phyloP scores from a whole-genome alignment of 1,140 invertebrate species.

The Potamilus streckersoni region DNA sequence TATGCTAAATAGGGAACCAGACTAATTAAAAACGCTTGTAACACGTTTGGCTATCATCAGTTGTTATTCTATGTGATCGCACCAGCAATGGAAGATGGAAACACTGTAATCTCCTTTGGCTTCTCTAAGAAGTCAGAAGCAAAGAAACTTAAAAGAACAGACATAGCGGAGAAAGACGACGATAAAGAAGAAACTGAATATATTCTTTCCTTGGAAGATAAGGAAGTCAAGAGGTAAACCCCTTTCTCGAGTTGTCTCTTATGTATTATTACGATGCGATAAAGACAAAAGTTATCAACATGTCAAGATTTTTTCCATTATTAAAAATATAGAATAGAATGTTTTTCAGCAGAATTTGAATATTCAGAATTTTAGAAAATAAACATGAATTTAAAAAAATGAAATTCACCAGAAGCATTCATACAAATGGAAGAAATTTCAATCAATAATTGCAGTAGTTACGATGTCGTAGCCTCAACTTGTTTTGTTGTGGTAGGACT shows the following conservation, averaged over 20 bases:
- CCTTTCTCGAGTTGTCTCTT: background rate
- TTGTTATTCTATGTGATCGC: background rate
- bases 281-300: background rate
- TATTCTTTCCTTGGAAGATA: conserved; percentile 51
- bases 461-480: too few species aligned
- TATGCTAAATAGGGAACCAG: too few species aligned
- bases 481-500: too few species aligned
- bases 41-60: background rate
- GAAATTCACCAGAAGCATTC: too few species aligned
- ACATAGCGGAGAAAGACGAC: conserved; percentile 36
- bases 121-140: conserved; percentile 55
- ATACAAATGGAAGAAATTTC: too few species aligned
- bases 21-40: too few species aligned
- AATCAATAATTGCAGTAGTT: too few species aligned
- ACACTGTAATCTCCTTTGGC: conserved; percentile 47
- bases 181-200: conserved; percentile 45
- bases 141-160: conserved; percentile 44
- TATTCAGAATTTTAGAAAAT: too few species aligned
- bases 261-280: background rate
- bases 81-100: conserved; percentile 10
- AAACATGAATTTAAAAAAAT: too few species aligned
- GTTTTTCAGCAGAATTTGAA: too few species aligned
- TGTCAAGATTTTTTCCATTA: background rate
- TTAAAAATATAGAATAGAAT: too few species aligned
- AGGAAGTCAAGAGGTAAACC: conserved; percentile 44